Percentiles rank a stretch among this genome's conserved stretches.
These are phyloP conservation scores for Silurus aristotelis DNA, from an alignment of 2,797 vertebrate species.

Conservation along the genomic window DNA sequence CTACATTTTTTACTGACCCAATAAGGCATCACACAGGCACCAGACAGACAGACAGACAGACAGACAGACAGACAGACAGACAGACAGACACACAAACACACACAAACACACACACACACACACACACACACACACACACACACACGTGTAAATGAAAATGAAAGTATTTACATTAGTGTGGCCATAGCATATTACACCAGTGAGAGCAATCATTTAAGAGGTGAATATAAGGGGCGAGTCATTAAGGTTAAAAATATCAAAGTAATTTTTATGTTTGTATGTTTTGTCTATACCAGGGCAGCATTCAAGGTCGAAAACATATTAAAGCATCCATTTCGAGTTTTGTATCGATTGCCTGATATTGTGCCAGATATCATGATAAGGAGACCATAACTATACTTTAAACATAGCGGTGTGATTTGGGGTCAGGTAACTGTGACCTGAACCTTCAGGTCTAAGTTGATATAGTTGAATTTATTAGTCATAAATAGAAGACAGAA, in stretches of 20 bases:
- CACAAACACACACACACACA: slow-evolving; percentile 34
- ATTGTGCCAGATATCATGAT: slow-evolving; percentile 25
- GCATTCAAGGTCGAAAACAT: slow-evolving; percentile 24
- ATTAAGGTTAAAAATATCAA: slow-evolving; percentile 39
- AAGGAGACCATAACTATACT: neutral
- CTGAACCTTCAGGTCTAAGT: neutral
- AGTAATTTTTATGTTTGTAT: slow-evolving; percentile 38
- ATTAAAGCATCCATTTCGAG: slow-evolving; percentile 45
- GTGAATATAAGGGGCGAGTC: too few relatives aligned
- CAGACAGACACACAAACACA: neutral
- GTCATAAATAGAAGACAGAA: neutral
- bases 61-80: neutral
- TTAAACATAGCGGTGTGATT: slow-evolving; percentile 1
- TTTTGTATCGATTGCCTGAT: slow-evolving; percentile 49
- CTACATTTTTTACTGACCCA: neutral
- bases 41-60: too few relatives aligned
- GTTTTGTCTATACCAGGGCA: slow-evolving; percentile 23
- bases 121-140: too few relatives aligned
- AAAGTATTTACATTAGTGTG: neutral
- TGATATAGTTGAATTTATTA: slow-evolving; percentile 1
- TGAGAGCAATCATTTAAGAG: neutral
- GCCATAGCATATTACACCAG: slow-evolving; percentile 26
- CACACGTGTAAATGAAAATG: neutral
- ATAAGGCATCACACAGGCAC: neutral
- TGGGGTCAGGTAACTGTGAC: slow-evolving; percentile 1